Evolutionary conservation across 2,797 vertebrate species (phyloP), one percentile per base, ranked within the genome.

Genomic region (Diceros bicornis): DNA sequence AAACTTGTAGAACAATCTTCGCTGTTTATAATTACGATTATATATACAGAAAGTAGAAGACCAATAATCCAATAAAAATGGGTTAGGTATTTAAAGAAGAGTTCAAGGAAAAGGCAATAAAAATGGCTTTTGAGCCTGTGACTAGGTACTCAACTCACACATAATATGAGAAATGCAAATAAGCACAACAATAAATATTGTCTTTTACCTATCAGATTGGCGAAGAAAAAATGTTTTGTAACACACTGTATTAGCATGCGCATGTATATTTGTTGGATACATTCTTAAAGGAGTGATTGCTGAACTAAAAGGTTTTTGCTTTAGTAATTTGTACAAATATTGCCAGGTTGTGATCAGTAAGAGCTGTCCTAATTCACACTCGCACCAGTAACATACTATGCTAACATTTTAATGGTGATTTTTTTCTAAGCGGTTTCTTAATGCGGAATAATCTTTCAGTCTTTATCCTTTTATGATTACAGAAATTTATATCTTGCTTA

Each of bases 291-390:
- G 62, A 81, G 14, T 66, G 92, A 72, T 83, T 97, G 34, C 41
- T 84, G 66, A 96, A 93, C 62, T 95, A 78, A 97, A 86, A 95
- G 41, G 18, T 71, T 66, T 96, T 88, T 83, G 21, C 34, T 79
- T 87, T 94, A 84, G 47, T 86, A 94, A 96, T 89, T 34, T 69
- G 9, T 91, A 29, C 77, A 95, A 83, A 95, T 91, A 91, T 84
- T 92, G 32, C 57, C 57, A 97, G 64, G 32, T 59, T 92, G 6
- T 92, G 68, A 92, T 81, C 55, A 71, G 55, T 62, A 92, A 96
- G 55, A 87, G 10, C 50, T 72, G 71, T 59, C 87, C 52, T 91
- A 95, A 86, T 82, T 94, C 77, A 85, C 74, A 94, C 12, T 81
- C 68, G 77, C 34, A 91, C 62, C 52, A 83, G 52, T 68, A 92